These are phyloP conservation scores for Thamnophis sirtalis DNA, from an alignment of 2,113 vertebrate species.

Conservation along the genomic window DNA sequence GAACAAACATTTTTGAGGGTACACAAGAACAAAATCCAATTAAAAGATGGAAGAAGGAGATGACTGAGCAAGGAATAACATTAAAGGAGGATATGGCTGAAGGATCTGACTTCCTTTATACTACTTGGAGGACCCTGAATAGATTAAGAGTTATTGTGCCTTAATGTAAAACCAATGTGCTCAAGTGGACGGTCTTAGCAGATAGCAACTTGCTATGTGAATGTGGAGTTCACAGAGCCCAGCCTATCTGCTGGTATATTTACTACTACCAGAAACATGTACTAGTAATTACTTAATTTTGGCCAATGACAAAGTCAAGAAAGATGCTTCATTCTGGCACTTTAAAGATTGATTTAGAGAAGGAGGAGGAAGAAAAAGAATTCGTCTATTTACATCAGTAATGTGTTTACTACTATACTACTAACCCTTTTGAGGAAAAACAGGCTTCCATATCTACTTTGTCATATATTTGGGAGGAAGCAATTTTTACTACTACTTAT, in stretches of 20 bases:
- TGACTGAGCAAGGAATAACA: background rate
- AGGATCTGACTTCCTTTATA: background rate
- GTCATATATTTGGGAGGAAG: background rate
- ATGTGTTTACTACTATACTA: background rate
- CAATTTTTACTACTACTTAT: background rate
- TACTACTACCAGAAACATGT: background rate
- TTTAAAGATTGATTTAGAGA: background rate
- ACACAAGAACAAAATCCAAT: background rate
- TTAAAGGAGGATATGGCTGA: background rate
- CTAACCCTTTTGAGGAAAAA: background rate
- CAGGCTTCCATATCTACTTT: background rate
- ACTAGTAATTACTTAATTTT: background rate
- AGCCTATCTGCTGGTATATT: background rate
- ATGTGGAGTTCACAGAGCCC: background rate
- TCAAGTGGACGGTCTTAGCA: background rate
- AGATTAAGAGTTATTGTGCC: background rate
- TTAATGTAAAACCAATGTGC: background rate
- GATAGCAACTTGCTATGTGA: background rate
- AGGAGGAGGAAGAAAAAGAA: background rate
- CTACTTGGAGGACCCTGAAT: background rate
- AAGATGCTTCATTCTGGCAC: background rate
- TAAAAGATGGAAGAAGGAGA: background rate
- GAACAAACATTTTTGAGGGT: background rate
- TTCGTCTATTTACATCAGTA: background rate
- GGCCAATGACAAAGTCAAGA: background rate